Conservation (phyloP, 2,113 vertebrate genomes). For the Acrocephalus arundinaceus region DNA sequence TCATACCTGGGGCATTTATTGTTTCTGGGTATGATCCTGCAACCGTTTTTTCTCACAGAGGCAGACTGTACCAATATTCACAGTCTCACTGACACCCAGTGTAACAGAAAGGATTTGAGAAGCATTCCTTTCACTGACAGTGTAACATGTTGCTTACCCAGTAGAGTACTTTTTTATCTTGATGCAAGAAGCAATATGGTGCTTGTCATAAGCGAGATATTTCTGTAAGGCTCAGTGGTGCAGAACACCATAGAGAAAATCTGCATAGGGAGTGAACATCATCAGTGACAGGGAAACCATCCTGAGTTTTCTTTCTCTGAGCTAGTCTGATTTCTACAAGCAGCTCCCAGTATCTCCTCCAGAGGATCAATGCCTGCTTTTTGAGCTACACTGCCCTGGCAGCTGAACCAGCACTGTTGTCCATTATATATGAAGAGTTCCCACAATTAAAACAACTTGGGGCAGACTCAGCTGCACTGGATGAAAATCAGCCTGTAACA, state of each 20-base stretch:
- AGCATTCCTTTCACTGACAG: background rate
- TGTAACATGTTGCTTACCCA: slow-evolving; percentile 15
- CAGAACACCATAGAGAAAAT: background rate
- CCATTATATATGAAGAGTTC: too few species aligned
- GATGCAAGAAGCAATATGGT: slow-evolving; percentile 36
- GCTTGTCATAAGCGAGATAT: slow-evolving; percentile 26
- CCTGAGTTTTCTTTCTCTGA: background rate
- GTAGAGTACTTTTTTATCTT: background rate
- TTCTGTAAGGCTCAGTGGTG: slow-evolving; percentile 11
- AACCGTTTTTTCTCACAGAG: slow-evolving; percentile 37
- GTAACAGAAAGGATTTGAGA: background rate
- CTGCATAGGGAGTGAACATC: background rate
- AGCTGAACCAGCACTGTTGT: background rate
- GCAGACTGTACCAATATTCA: slow-evolving; percentile 1
- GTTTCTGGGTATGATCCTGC: slow-evolving; percentile 28
- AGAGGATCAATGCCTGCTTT: background rate
- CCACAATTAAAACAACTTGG: background rate
- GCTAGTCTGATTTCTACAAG: background rate
- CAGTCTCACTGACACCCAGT: background rate
- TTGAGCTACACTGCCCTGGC: background rate
- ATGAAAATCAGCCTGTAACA: background rate
- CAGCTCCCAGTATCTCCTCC: background rate
- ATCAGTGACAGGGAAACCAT: background rate
- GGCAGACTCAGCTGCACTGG: background rate
- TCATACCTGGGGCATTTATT: slow-evolving; percentile 45